A percentile compares a stretch with the other conserved stretches of the same genome.
Conservation (phyloP, 2,113 vertebrate genomes). For the Gallinago media region DNA sequence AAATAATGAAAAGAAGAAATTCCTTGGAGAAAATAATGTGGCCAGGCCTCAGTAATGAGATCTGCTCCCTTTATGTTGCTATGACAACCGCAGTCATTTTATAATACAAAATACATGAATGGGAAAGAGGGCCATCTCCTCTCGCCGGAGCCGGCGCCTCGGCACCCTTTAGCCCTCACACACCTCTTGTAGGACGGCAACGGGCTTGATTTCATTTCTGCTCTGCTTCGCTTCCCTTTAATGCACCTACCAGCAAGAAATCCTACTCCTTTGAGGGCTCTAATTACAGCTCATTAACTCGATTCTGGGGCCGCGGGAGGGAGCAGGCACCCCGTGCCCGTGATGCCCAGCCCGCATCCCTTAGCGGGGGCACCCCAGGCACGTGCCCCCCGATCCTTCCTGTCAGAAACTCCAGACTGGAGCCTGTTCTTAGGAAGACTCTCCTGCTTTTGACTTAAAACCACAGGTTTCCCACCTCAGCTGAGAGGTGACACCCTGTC, state of each 20-base stretch:
- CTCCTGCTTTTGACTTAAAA: neutral
- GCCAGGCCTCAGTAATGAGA: conserved; percentile 88
- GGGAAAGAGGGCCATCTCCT: conserved; percentile 72
- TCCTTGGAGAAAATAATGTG: conserved; percentile 90
- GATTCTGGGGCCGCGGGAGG: neutral
- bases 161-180: conserved; percentile 43
- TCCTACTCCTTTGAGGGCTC: neutral
- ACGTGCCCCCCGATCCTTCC: fast-evolving
- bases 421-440: neutral
- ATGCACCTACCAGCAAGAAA: neutral
- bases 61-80: conserved; percentile 86
- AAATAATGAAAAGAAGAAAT: conserved; percentile 92
- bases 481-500: fast-evolving
- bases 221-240: conserved; percentile 4
- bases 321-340: fast-evolving
- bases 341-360: neutral
- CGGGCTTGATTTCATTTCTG: neutral
- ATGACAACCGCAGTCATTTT: conserved; percentile 83
- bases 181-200: conserved; percentile 40
- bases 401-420: neutral
- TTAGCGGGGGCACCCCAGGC: fast-evolving
- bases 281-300: neutral
- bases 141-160: neutral
- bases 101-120: conserved; percentile 88
- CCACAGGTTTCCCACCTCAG: neutral